Percentiles rank a stretch among this genome's conserved stretches.
These are phyloP conservation scores for Himalopsyche tibetana DNA, from an alignment of 2,888 invertebrate genomes.

Conservation along the genomic window DNA sequence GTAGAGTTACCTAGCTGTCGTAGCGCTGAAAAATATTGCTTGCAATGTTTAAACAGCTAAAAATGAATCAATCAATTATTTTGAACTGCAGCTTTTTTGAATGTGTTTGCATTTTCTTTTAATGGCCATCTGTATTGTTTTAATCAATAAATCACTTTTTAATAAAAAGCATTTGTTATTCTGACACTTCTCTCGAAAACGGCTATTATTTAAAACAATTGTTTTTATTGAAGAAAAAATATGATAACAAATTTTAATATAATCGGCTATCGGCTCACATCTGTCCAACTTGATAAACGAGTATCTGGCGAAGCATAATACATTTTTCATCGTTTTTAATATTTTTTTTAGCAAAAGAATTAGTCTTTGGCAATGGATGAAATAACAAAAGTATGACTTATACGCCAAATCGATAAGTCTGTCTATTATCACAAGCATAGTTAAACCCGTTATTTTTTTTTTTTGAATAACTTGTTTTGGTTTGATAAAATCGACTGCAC, in stretches of 20 bases:
- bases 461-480: no score
- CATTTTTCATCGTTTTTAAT: no score
- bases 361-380: no score
- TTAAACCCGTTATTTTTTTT: no score
- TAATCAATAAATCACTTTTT: not conserved
- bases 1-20: no score
- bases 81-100: not conserved
- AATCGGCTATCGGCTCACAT: not conserved
- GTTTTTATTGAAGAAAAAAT: not conserved
- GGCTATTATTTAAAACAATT: not conserved
- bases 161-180: conserved; percentile 1
- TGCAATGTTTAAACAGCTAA: not conserved
- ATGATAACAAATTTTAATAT: not conserved
- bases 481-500: no score
- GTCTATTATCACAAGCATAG: no score
- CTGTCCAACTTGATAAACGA: not conserved
- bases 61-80: conserved; percentile 24
- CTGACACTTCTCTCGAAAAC: conserved; percentile 2
- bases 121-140: not conserved
- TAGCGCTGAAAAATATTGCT: not conserved
- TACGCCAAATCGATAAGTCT: no score
- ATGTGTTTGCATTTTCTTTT: not conserved
- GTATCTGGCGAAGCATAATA: not conserved
- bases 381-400: no score
- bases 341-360: no score